phyloP scores from a whole-genome alignment of 2,113 vertebrate genomes.

The Coptodon bakossiorum region DNA sequence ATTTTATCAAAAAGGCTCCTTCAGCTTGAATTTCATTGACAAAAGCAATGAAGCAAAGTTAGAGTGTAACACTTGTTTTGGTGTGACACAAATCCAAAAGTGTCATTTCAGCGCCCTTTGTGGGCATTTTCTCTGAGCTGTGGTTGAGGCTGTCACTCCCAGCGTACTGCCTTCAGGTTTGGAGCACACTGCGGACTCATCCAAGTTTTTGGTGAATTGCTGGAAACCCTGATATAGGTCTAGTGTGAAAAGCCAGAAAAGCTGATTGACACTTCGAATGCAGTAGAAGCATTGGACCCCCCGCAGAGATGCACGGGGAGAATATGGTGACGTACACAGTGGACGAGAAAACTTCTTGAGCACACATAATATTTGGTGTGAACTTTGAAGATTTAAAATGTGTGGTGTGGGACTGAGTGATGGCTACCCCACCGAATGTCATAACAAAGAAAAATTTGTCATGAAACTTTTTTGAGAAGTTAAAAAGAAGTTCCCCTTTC shows the following conservation, averaged over 20 bases:
- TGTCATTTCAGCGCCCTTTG: neutral
- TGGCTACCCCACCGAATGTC: neutral
- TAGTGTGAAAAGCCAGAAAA: neutral
- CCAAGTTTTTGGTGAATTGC: neutral
- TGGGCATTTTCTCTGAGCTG: neutral
- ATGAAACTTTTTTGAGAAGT: neutral
- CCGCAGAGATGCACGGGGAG: neutral
- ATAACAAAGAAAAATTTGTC: neutral
- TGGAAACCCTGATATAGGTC: neutral
- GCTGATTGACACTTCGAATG: neutral
- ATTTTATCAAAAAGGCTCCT: neutral
- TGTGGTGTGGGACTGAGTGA: neutral
- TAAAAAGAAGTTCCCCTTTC: neutral
- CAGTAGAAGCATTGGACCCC: neutral
- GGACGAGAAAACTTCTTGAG: neutral
- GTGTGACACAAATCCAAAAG: neutral
- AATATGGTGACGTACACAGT: neutral
- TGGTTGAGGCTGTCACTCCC: neutral
- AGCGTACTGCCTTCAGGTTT: neutral
- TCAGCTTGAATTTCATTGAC: neutral
- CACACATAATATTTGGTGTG: neutral
- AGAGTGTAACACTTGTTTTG: fast-evolving
- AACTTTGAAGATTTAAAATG: neutral
- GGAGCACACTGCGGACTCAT: neutral
- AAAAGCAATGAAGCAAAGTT: neutral